phyloP scores from a whole-genome alignment of 2,888 invertebrate genomes.

The Phoenoteleia sp. region DNA sequence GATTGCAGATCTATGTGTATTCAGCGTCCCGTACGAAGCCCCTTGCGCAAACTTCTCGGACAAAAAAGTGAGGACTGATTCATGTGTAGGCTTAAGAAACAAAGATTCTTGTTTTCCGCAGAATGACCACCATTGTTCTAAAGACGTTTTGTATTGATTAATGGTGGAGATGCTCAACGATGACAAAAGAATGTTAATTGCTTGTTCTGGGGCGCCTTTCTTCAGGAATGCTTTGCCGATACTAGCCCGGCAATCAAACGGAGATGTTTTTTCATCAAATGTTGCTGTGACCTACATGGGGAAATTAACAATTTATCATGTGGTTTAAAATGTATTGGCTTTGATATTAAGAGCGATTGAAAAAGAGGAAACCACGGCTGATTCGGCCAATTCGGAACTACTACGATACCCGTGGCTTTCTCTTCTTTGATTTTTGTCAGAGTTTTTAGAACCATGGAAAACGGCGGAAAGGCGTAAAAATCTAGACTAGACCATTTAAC shows the following conservation, averaged over 20 bases:
- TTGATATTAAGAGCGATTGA: constrained; percentile 26
- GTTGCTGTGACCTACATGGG: constrained; percentile 57
- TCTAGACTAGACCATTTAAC: constrained; percentile 55
- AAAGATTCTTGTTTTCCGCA: not conserved
- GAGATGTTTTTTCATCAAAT: constrained; percentile 65
- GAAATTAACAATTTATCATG: constrained; percentile 64
- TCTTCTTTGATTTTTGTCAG: constrained; percentile 78
- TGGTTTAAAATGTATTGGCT: constrained; percentile 61
- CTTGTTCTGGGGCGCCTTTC: constrained; percentile 59
- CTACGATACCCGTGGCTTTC: constrained; percentile 78
- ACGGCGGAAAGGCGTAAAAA: constrained; percentile 78
- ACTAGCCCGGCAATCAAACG: constrained; percentile 72
- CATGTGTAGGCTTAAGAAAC: not conserved
- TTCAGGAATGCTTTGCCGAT: constrained; percentile 70
- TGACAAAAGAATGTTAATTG: constrained; percentile 55
- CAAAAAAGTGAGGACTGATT: not conserved
- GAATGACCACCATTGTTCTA: not conserved
- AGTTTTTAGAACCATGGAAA: constrained; percentile 74
- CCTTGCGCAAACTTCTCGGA: not conserved
- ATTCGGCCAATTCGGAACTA: constrained; percentile 72
- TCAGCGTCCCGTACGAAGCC: not conserved
- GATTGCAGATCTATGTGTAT: constrained; percentile 4
- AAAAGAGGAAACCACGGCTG: not conserved
- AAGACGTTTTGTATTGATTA: not conserved
- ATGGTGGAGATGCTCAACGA: constrained; percentile 49